Evolutionary conservation across 2,797 vertebrate genomes (phyloP).

Genomic region (Hafferia zeledoni): DNA sequence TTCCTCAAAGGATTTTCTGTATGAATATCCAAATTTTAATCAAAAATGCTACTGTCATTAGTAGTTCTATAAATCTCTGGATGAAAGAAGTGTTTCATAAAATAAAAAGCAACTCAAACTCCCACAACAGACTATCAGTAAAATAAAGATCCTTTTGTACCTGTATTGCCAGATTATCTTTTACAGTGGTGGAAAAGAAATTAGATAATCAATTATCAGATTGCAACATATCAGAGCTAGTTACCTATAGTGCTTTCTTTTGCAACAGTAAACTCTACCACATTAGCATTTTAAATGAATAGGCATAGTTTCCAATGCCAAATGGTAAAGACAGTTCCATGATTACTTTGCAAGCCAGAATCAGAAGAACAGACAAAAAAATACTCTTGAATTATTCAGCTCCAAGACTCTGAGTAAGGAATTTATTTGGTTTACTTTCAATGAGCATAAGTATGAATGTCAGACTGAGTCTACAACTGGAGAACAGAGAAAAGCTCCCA

Average conservation of each 20-base stretch:
- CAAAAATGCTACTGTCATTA: not conserved
- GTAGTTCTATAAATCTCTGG: not conserved
- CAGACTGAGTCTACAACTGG: not conserved
- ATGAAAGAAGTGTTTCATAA: not conserved
- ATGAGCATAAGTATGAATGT: not conserved
- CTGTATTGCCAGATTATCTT: not conserved
- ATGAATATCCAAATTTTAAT: not conserved
- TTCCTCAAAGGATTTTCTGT: not conserved
- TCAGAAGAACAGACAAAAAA: not conserved
- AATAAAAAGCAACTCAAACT: not conserved
- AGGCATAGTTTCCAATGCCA: not conserved
- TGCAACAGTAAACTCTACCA: not conserved
- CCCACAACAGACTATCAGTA: not conserved
- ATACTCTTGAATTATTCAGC: not conserved
- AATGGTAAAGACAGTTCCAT: not conserved
- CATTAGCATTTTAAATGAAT: not conserved
- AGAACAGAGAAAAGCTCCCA: not conserved
- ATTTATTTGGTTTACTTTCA: not conserved
- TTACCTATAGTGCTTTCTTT: not conserved
- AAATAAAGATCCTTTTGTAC: not conserved
- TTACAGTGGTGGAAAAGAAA: not conserved
- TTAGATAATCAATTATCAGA: not conserved
- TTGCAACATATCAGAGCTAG: not conserved
- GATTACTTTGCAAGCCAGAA: not conserved
- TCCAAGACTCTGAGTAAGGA: not conserved